Base-by-base conservation (phyloP, 2,888 invertebrate genomes). In the Macrophya annulata region DNA sequence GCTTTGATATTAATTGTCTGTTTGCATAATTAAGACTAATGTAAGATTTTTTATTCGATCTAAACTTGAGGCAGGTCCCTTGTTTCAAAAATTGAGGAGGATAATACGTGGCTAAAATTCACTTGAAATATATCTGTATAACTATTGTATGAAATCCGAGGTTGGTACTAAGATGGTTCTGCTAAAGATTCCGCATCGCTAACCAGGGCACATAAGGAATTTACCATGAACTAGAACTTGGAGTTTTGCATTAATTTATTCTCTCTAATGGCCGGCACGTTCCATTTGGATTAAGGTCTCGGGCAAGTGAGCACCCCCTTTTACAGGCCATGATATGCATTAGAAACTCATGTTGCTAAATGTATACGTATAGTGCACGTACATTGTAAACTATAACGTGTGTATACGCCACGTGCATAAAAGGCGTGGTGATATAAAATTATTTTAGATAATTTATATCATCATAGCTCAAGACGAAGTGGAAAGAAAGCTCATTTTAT, bases 211-310 rank as follows among this genome's bases (percentile, higher is more conserved):
- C 45, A 40, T 21, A 37, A 43, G 62, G 81, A 59, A 65, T 62
- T 81, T 12, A 65, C 81, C 81, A 65, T 81, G 81, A 81, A 81
- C 81, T 65, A 81, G 81, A 81, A 81, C 81, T 65, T 43, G 59
- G 12, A 62, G 59, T 65, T 81, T 81, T 59, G 62, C 81, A 81
- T 81, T 81, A 81, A 81, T 81, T 62, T 81, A 65, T 65, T 81
- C 65, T 43, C 65, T 43, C 65, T 81, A 81, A 81, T 81, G 81
- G 62, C 25, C 45, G 65, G 62, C 81, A 81, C 81, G 62, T 62
- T 81, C 81, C 62, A 81, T 65, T 77, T 37, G 77, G 51, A 51
- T 55, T 51, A 77, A 77, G 77, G 77, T 77, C 77, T 77, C 77
- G 77, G 77, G 55, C 77, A 55, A 77, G 37, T 17, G 48, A 51